phyloP scores from a whole-genome alignment of 2,797 vertebrate genomes.

The Perodicticus potto region DNA sequence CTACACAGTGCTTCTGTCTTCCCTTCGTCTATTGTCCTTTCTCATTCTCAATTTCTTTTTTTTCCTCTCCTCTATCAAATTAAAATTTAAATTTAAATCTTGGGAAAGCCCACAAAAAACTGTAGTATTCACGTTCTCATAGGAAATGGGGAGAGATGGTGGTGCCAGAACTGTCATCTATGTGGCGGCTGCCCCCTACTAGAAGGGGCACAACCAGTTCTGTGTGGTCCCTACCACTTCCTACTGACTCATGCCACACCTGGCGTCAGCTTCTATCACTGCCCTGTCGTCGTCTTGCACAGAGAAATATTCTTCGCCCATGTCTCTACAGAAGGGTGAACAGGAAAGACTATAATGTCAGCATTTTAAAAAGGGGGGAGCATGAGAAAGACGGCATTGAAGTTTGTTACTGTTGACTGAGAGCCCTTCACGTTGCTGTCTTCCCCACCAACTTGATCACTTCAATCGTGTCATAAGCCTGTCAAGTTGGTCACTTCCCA shows the following conservation, averaged over 20 bases:
- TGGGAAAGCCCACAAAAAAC: not conserved
- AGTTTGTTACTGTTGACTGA: not conserved
- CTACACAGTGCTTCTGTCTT: not conserved
- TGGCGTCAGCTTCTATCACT: not conserved
- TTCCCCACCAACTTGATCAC: not conserved
- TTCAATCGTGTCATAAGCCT: not conserved
- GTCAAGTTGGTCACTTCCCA: not conserved
- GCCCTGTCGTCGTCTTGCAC: not conserved
- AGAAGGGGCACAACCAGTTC: not conserved
- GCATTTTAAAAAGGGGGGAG: not conserved
- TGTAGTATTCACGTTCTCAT: not conserved
- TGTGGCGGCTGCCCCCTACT: accelerated
- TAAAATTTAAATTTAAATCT: not conserved
- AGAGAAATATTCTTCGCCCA: not conserved
- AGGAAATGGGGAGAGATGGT: not conserved
- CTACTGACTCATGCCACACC: not conserved
- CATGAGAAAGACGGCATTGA: not conserved
- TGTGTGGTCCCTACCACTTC: accelerated
- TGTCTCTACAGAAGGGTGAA: not conserved
- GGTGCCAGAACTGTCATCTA: not conserved
- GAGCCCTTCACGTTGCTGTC: not conserved
- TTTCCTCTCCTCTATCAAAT: not conserved
- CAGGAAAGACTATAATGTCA: not conserved
- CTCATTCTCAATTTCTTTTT: not conserved
- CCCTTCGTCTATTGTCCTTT: not conserved